A percentile compares a stretch with the other conserved stretches of the same genome.
Evolutionary conservation across 2,113 vertebrate species (phyloP).

Genomic region (Leptocoma aspasia): DNA sequence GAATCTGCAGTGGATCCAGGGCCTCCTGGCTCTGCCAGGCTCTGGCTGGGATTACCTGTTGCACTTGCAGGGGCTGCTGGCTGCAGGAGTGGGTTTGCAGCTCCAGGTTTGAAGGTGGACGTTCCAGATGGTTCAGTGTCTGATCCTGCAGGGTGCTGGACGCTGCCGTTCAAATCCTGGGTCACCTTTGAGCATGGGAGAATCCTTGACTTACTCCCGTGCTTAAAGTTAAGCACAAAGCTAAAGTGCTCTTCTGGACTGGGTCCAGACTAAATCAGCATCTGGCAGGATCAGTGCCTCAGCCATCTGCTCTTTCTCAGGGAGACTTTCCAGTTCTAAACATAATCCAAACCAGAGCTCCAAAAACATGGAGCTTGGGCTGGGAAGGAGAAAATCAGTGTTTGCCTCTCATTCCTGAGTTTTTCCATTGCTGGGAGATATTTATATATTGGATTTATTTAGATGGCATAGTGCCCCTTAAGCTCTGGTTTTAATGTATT

Average conservation of each 20-base stretch:
- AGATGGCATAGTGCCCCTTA: background rate
- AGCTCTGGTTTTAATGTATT: background rate
- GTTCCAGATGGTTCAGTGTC: background rate
- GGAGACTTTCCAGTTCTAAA: slow-evolving; percentile 40
- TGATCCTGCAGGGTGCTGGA: background rate
- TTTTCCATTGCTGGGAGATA: background rate
- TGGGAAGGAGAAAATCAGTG: background rate
- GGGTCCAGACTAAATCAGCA: slow-evolving; percentile 37
- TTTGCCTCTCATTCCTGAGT: background rate
- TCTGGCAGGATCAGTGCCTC: slow-evolving; percentile 37
- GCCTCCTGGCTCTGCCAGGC: background rate
- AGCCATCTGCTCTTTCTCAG: slow-evolving; percentile 55
- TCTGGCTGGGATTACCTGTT: background rate
- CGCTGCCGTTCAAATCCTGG: background rate
- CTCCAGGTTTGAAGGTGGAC: background rate
- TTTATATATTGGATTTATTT: background rate
- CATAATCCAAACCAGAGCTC: slow-evolving; percentile 38
- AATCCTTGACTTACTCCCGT: background rate
- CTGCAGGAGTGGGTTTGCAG: background rate
- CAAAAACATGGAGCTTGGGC: background rate
- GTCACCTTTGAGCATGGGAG: background rate
- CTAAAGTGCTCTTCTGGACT: slow-evolving; percentile 26
- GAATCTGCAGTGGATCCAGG: background rate
- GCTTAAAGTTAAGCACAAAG: slow-evolving; percentile 2
- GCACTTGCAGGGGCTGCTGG: background rate